A percentile compares a stretch with the other conserved stretches of the same genome.
These are phyloP conservation scores for Agrochola lota DNA, from an alignment of 2,888 invertebrate species.

Conservation along the genomic window DNA sequence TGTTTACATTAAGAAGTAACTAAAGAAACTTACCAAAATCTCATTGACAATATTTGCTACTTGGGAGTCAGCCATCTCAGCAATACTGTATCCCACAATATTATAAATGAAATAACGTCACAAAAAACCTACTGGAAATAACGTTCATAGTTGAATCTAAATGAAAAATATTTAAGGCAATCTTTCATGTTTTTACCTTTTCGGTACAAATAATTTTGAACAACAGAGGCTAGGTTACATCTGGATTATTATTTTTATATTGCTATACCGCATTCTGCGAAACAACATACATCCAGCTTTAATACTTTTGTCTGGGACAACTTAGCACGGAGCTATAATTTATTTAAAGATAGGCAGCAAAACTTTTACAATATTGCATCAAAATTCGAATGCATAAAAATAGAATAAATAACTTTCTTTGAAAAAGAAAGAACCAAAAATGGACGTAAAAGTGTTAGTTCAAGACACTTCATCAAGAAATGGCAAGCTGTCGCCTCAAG, in stretches of 20 bases:
- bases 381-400: constrained; percentile 6
- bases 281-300: constrained; percentile 10
- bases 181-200: not conserved
- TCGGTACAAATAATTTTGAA: not conserved
- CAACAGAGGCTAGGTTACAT: constrained; percentile 19
- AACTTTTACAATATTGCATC: not conserved
- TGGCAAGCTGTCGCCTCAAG: not conserved
- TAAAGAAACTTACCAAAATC: constrained; percentile 89
- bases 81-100: constrained; percentile 20
- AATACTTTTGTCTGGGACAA: not conserved
- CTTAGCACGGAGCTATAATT: not conserved
- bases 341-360: not conserved
- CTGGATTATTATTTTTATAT: constrained; percentile 2
- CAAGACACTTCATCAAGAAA: not conserved
- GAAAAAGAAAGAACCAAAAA: not conserved
- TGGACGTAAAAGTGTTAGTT: not conserved
- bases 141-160: constrained; percentile 39
- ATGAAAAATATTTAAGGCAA: not conserved
- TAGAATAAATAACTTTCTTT: constrained; percentile 9
- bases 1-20: not conserved
- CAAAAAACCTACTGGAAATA: constrained; percentile 75
- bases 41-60: constrained; percentile 92
- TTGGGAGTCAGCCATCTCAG: constrained; percentile 91
- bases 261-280: constrained; percentile 20
- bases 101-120: not conserved